Percentiles rank a stretch among this genome's conserved stretches.
phyloP scores from a whole-genome alignment of 1,140 invertebrate species.

The Orussus abietinus region DNA sequence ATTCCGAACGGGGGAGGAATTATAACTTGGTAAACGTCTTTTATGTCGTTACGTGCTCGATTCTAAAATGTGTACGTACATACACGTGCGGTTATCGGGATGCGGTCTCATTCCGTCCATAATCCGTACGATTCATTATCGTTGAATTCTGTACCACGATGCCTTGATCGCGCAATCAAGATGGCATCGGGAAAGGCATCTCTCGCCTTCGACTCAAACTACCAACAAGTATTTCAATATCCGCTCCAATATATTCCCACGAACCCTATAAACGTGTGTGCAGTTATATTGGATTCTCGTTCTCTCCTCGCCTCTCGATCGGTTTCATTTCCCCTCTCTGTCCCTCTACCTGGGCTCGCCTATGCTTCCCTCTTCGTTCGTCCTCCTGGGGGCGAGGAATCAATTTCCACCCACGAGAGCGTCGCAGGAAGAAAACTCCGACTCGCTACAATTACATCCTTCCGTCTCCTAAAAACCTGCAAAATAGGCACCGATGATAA shows the following conservation, averaged over 20 bases:
- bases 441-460: no score
- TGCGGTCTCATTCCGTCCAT: conserved; percentile 35
- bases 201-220: conserved; percentile 51
- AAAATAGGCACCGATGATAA: no score
- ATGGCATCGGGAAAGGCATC: conserved; percentile 52
- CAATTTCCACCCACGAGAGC: neutral
- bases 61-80: no score
- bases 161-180: conserved; percentile 51
- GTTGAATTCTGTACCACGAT: conserved; percentile 40
- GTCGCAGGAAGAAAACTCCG: neutral
- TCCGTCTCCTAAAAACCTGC: no score
- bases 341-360: neutral
- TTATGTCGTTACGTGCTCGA: no score
- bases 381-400: conserved; percentile 14
- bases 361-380: conserved; percentile 16
- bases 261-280: conserved; percentile 49
- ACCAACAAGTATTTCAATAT: conserved; percentile 55
- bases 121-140: conserved; percentile 46
- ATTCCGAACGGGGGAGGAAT: no score
- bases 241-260: conserved; percentile 52
- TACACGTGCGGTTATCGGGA: no score
- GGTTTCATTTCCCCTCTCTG: conserved; percentile 3
- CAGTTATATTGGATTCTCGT: conserved; percentile 51
- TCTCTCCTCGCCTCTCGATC: conserved; percentile 5
- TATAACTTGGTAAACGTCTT: no score